phyloP scores from a whole-genome alignment of 2,797 vertebrate genomes.

The Atherinosoma microstoma region DNA sequence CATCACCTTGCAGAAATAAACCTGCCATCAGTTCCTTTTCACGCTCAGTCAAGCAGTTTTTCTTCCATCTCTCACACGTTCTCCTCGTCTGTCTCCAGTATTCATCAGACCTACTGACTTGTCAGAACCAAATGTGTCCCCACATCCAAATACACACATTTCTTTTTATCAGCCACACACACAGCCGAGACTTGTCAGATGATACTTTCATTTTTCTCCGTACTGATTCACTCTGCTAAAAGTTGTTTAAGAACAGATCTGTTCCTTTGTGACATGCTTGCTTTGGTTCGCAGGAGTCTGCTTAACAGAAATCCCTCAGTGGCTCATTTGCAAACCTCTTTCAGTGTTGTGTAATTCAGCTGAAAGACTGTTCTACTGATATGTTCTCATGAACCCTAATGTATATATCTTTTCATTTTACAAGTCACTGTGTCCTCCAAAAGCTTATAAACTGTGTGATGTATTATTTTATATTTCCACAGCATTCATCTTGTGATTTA shows the following conservation, averaged over 20 bases:
- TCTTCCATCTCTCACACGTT: constrained; percentile 12
- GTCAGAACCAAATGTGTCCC: constrained; percentile 35
- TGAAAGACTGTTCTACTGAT: constrained; percentile 19
- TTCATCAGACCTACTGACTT: constrained; percentile 29
- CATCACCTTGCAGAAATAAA: constrained; percentile 67
- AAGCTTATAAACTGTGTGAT: background rate
- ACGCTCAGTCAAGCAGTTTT: constrained; percentile 14
- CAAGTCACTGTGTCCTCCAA: background rate
- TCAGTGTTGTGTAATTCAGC: constrained; percentile 23
- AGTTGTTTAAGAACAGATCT: constrained; percentile 57
- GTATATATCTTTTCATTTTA: constrained; percentile 1
- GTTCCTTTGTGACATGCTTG: constrained; percentile 51
- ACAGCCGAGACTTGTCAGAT: constrained; percentile 30
- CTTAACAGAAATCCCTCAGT: constrained; percentile 38
- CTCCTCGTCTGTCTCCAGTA: constrained; percentile 13
- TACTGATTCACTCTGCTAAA: constrained; percentile 47
- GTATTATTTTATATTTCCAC: background rate
- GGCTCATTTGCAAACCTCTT: constrained; percentile 24
- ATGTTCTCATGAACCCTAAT: constrained; percentile 5
- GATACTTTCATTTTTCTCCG: constrained; percentile 42
- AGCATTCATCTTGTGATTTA: background rate
- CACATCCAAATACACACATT: constrained; percentile 44
- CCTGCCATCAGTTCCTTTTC: constrained; percentile 30
- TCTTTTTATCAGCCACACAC: constrained; percentile 51
- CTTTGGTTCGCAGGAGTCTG: constrained; percentile 31